phyloP scores from a whole-genome alignment of 2,113 vertebrate genomes.

The Triplophysa siluroides region DNA sequence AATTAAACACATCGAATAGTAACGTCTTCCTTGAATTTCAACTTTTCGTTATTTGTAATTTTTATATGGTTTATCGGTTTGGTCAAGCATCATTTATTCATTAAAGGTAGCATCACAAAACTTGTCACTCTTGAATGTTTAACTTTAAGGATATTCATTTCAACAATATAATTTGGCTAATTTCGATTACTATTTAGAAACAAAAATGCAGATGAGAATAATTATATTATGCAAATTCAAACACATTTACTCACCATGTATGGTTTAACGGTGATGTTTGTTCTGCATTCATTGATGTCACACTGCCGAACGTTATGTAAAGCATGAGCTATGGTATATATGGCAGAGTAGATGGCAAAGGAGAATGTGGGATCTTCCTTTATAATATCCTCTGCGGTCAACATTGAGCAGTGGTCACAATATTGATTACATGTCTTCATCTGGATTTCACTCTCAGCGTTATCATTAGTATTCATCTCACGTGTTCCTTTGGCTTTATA shows the following conservation, averaged over 20 bases:
- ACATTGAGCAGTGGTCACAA: slow-evolving; percentile 59
- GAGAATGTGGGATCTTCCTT: slow-evolving; percentile 50
- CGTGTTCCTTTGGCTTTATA: background rate
- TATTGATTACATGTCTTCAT: slow-evolving; percentile 64
- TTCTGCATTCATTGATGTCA: slow-evolving; percentile 61
- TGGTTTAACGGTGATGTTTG: slow-evolving; percentile 67
- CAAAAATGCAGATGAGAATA: too few relatives aligned
- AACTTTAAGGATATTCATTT: too few relatives aligned
- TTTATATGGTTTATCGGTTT: too few relatives aligned
- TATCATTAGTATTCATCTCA: background rate
- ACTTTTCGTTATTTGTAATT: too few relatives aligned
- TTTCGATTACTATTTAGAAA: too few relatives aligned
- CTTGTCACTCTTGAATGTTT: too few relatives aligned
- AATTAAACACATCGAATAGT: too few relatives aligned
- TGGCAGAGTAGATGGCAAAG: slow-evolving; percentile 72
- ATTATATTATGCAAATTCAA: background rate
- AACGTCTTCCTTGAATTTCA: too few relatives aligned
- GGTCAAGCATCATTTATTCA: too few relatives aligned
- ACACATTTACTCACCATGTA: slow-evolving; percentile 72
- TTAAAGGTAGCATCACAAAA: too few relatives aligned
- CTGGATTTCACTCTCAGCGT: background rate
- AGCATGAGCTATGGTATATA: slow-evolving; percentile 76
- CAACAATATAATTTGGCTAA: too few relatives aligned
- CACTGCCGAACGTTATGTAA: slow-evolving; percentile 80
- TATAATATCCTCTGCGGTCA: slow-evolving; percentile 18